phyloP scores from a whole-genome alignment of 1,140 invertebrate genomes.

The Hypsibius dujardini region DNA sequence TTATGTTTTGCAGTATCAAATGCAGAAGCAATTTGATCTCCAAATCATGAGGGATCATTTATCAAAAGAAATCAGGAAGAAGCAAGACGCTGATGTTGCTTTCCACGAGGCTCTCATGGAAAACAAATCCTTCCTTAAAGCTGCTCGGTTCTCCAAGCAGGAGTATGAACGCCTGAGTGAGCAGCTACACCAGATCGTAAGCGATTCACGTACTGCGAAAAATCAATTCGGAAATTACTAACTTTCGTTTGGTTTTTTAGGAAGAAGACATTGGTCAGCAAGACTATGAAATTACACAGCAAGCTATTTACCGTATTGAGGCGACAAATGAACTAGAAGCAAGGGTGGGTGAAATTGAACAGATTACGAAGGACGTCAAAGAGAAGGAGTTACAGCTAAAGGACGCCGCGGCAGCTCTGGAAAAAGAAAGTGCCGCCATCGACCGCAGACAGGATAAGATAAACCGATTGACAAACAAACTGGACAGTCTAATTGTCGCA shows the following conservation, averaged over 20 bases:
- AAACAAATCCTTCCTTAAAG: slow-evolving; percentile 9
- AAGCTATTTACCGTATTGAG: background rate
- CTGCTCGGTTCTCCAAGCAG: background rate
- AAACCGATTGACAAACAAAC: background rate
- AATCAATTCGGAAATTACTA: background rate
- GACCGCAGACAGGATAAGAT: slow-evolving; percentile 15
- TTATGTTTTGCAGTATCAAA: slow-evolving; percentile 2
- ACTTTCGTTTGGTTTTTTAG: background rate
- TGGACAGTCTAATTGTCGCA: slow-evolving; percentile 8
- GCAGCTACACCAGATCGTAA: background rate
- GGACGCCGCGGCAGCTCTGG: background rate
- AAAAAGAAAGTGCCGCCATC: background rate
- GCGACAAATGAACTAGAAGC: background rate
- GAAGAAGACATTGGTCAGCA: slow-evolving; percentile 15
- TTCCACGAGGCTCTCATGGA: slow-evolving; percentile 11
- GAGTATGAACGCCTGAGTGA: background rate
- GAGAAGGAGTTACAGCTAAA: background rate
- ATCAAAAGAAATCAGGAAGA: slow-evolving; percentile 7
- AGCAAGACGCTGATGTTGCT: background rate
- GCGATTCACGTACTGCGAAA: background rate
- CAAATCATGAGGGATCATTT: background rate
- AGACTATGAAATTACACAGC: slow-evolving; percentile 2
- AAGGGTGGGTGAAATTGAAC: background rate
- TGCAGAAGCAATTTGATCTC: background rate
- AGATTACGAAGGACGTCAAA: background rate